Conservation (phyloP, 1,140 invertebrate species). For the Ceratosolen solmsi region DNA sequence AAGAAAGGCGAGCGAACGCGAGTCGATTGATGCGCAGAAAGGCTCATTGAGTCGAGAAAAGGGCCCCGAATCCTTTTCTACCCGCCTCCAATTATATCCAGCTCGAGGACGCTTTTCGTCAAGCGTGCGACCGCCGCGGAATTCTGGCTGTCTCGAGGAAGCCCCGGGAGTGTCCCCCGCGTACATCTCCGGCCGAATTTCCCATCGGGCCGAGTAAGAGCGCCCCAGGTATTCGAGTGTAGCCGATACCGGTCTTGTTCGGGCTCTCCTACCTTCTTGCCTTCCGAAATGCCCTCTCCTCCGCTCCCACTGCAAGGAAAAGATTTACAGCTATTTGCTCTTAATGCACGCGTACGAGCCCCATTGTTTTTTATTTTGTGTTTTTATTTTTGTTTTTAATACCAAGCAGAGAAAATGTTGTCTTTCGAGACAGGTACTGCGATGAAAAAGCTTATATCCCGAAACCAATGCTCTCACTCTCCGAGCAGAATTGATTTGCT, state of each 20-base stretch:
- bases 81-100: background rate
- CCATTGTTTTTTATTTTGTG: constrained; percentile 1
- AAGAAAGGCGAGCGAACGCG: background rate
- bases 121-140: background rate
- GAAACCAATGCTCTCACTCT: background rate
- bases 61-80: background rate
- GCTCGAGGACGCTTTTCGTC: background rate
- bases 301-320: background rate
- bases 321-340: background rate
- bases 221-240: background rate
- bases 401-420: background rate
- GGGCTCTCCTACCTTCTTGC: background rate
- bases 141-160: background rate
- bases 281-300: background rate
- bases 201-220: background rate
- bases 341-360: background rate
- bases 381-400: background rate
- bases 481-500: background rate
- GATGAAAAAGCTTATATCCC: background rate
- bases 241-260: background rate
- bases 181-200: constrained; percentile 25
- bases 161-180: background rate
- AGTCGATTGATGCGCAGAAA: constrained; percentile 24
- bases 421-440: background rate
- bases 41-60: background rate